Base-by-base conservation (phyloP, 2,797 vertebrate genomes). In the Chiroxiphia lanceolata region DNA sequence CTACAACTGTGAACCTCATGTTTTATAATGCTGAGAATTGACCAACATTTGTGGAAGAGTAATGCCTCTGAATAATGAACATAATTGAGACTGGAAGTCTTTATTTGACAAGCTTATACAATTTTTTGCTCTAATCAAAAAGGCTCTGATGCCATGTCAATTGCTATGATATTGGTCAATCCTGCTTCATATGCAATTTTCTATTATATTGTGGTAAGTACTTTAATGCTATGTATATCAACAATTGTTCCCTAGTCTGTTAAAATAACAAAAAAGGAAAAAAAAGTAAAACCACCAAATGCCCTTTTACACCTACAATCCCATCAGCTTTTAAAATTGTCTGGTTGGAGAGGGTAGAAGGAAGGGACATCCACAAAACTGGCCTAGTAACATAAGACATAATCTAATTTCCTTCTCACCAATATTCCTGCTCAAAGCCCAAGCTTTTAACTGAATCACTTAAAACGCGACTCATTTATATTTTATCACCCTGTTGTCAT, bases 241-340 rank as follows among this genome's bases (percentile, higher is more conserved):
- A 98, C 97, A 98, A 98, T 98, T 98, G 98, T 98, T 98, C 98
- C 98, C 98, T 97, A 98, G 94, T 97, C 94, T 97, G 96, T 97
- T 79, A 90, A 95, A 97, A 6, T 87, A 94, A 97, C 96, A 90
- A 96, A 95, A 94, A 83, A 97, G 87, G 96, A 95, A 93, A 95
- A 97, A 80, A 94, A 98, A 97, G 95, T 80, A 97, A 97, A 98
- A 98, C 97, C 97, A 96, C 96, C 97, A 96, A 99, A 99, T 99
- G 99, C 98, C 98, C 98, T 98, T 97, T 98, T 98, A 98, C 96
- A 98, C 97, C 97, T 97, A 97, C 94, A 40, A 98, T 92, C 93
- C 96, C 97, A 97, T 95, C 94, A 97, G 94, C 96, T 95, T 97
- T 94, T 95, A 71, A 45, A 91, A 60, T 91, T 83, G 69, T 90